Conservation (phyloP, 2,888 invertebrate genomes). For the Harpalus rufipes region DNA sequence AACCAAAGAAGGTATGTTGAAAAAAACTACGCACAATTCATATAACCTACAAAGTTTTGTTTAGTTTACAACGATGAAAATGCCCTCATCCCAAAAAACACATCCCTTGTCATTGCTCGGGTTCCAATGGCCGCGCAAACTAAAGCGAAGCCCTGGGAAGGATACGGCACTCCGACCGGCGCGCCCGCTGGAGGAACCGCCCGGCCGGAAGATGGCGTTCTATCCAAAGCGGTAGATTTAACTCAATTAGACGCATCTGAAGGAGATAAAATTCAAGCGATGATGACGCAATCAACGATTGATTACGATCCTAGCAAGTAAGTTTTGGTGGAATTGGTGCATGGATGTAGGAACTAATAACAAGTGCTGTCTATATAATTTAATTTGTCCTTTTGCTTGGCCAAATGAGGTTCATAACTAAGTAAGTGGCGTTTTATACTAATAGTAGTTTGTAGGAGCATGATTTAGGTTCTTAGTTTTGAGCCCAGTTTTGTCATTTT, state of each 20-base stretch:
- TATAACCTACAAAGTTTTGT: constrained; percentile 57
- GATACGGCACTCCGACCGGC: constrained; percentile 73
- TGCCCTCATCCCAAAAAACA: constrained; percentile 96
- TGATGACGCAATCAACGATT: constrained; percentile 98
- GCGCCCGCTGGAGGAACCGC: constrained; percentile 72
- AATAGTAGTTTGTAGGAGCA: constrained; percentile 60
- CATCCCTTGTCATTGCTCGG: constrained; percentile 95
- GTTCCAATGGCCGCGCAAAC: constrained; percentile 91
- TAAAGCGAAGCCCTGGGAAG: constrained; percentile 85
- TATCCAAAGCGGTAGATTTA: constrained; percentile 88
- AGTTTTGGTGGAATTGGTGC: constrained; percentile 75
- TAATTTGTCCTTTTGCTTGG: constrained; percentile 68
- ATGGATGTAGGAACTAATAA: constrained; percentile 59
- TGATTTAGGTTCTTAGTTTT: constrained; percentile 61
- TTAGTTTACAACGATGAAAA: constrained; percentile 95
- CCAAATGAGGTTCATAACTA: constrained; percentile 71
- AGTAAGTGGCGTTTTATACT: constrained; percentile 70
- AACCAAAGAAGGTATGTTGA: constrained; percentile 92
- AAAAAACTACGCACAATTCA: constrained; percentile 28
- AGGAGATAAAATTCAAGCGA: constrained; percentile 97
- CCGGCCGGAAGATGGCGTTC: constrained; percentile 76
- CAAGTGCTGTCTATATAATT: not conserved
- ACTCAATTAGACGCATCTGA: constrained; percentile 95
- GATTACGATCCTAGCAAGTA: constrained; percentile 99
- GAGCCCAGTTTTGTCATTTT: constrained; percentile 65